phyloP scores from a whole-genome alignment of 2,888 invertebrate genomes.

The Parascotia fuliginaria region DNA sequence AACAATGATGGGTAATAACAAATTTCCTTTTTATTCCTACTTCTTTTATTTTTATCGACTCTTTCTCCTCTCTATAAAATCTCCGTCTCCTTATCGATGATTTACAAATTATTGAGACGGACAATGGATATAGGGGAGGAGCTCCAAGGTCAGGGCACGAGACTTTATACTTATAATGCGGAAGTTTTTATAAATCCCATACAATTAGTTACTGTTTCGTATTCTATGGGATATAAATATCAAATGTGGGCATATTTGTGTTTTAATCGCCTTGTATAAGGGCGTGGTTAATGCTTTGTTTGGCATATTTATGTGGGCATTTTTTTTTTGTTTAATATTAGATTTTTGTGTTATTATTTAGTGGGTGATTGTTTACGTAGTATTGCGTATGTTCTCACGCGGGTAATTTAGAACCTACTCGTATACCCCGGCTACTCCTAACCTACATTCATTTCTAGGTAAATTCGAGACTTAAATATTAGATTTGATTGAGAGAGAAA shows the following conservation, averaged over 20 bases:
- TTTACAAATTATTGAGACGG: conserved; percentile 65
- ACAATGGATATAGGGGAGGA: conserved; percentile 63
- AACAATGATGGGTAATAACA: too few relatives aligned
- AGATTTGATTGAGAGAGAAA: too few relatives aligned
- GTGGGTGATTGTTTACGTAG: not conserved
- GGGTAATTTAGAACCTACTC: not conserved
- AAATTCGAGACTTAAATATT: too few relatives aligned
- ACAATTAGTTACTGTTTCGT: conserved; percentile 34
- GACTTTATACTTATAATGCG: conserved; percentile 23
- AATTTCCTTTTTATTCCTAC: too few relatives aligned
- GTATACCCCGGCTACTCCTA: too few relatives aligned
- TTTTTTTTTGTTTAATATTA: conserved; percentile 3
- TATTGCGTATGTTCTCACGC: not conserved
- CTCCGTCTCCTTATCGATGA: conserved; percentile 57
- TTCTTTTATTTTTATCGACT: conserved; percentile 6
- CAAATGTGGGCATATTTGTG: conserved; percentile 38
- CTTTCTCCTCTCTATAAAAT: conserved; percentile 51
- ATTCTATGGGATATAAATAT: conserved; percentile 13
- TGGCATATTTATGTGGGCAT: conserved; percentile 38
- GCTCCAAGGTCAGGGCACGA: conserved; percentile 45
- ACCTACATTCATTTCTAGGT: too few relatives aligned
- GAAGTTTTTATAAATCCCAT: conserved; percentile 43
- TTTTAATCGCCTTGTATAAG: conserved; percentile 31
- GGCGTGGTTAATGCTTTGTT: conserved; percentile 41
- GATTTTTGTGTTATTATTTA: conserved; percentile 5